These are phyloP conservation scores for Microtus montanus DNA, from an alignment of 2,113 vertebrate genomes.

Conservation along the genomic window DNA sequence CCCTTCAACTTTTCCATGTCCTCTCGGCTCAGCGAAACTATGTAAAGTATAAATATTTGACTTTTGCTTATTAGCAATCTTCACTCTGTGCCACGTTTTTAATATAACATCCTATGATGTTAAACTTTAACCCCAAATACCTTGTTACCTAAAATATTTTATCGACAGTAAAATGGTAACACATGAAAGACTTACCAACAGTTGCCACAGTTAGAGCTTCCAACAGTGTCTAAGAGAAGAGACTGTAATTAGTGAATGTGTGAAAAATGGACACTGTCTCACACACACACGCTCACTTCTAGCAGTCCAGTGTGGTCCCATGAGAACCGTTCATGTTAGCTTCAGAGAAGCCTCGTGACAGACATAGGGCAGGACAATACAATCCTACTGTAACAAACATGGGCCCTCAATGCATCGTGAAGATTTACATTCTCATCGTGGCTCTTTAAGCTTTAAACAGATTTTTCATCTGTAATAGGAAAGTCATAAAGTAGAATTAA, in stretches of 20 bases:
- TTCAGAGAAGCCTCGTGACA: not conserved
- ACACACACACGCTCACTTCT: constrained; percentile 22
- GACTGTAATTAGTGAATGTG: constrained; percentile 44
- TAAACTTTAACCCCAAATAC: constrained; percentile 46
- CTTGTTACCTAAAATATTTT: not conserved
- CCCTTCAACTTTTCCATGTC: constrained; percentile 43
- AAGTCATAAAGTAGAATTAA: not conserved
- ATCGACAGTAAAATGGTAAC: not conserved
- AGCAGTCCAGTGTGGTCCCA: not conserved
- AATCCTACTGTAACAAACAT: not conserved
- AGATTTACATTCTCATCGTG: constrained; percentile 43
- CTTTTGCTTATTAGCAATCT: constrained; percentile 48
- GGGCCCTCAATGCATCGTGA: not conserved
- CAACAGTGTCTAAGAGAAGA: constrained; percentile 89
- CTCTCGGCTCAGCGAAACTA: constrained; percentile 22
- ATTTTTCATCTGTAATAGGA: constrained; percentile 51
- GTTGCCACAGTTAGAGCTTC: constrained; percentile 93
- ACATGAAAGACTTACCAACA: constrained; percentile 85
- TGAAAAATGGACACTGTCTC: not conserved
- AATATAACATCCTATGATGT: constrained; percentile 10
- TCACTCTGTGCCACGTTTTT: constrained; percentile 22
- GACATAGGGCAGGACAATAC: not conserved
- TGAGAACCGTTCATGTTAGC: not conserved
- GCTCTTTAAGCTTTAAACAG: constrained; percentile 18
- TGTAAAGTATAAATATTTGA: constrained; percentile 46